Evolutionary conservation across 2,113 vertebrate species (phyloP).

Genomic region (pig (Sus scrofa)): T2T-Sscrofa CM000819.6:53486501-53487000

Average conservation of each 20-base stretch:
- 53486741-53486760: neutral
- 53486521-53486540: fast-evolving
- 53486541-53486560: neutral
- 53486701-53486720: neutral
- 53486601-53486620: constrained; percentile 56
- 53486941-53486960: too few relatives aligned
- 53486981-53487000: neutral
- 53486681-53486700: neutral
- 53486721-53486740: neutral
- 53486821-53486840: neutral
- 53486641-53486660: neutral
- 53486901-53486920: neutral
- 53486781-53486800: neutral
- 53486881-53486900: neutral
- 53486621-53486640: neutral
- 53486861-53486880: neutral
- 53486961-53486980: too few relatives aligned
- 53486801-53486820: neutral
- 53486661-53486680: neutral
- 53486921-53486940: neutral
- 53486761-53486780: neutral
- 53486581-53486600: neutral
- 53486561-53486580: neutral
- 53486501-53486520: neutral
- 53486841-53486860: neutral